Base-by-base conservation (phyloP, 2,797 vertebrate genomes). In the Typhlichthys eigenmanni region DNA sequence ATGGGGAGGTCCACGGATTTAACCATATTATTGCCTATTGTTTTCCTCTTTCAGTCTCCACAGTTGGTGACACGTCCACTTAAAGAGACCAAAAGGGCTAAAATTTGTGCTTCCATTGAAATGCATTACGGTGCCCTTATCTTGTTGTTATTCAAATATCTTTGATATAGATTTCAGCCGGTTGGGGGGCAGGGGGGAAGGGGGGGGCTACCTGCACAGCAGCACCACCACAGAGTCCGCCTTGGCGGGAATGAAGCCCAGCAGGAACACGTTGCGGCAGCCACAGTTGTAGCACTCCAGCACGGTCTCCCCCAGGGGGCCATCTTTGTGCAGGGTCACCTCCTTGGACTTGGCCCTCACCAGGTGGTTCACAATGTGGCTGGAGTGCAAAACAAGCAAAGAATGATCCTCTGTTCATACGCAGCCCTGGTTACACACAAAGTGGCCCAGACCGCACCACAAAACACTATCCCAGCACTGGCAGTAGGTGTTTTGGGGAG, bases 311-410 rank as follows among this genome's bases (percentile, higher is more conserved):
- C 96, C 97, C 68, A 99, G 91, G 0, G 96, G 96, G 0, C 97
- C 97, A 1, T 99, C 96, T 83, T 98, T 98, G 77, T 99, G 98
- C 68, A 99, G 92, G 0, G 97, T 99, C 84, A 99, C 98, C 82
- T 99, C 98, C 79, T 99, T 99, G 88, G 96, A 99, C 81, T 99
- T 99, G 9, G 98, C 98, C 79, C 98, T 92, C 84, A 99, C 98
- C 63, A 99, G 90, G 82, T 99, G 98, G 75, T 99, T 99, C 70
- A 99, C 98, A 60, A 99, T 99, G 89, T 99, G 98, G 90, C 98
- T 99, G 85, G 4, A 80, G 4, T 13, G 13, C 47, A 48, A 47
- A 13, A 11, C 11, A n/a, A n/a, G 1, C 14, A 19, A 60, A 8
- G 12, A 14, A 43, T 13, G 4, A 14, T 2, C 19, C 2, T 10